A percentile compares a stretch with the other conserved stretches of the same genome.
Evolutionary conservation across 2,888 invertebrate species (phyloP).

Genomic region (Microctonus hyperodae): DNA sequence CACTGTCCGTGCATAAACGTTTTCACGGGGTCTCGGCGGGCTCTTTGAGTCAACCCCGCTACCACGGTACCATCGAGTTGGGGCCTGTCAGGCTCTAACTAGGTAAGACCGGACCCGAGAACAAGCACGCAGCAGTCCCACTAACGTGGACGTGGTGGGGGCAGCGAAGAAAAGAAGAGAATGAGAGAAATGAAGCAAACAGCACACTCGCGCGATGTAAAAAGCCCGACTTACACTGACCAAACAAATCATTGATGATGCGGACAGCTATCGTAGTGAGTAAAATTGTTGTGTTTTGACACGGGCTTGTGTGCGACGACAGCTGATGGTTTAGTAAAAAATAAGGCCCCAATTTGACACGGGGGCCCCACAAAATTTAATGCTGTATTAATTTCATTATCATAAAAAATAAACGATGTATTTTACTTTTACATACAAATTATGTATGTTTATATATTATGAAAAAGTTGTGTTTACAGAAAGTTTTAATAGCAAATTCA

Average conservation of each 20-base stretch:
- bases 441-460: too few relatives aligned
- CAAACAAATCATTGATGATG: conserved; percentile 22
- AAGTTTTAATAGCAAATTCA: neutral
- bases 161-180: conserved; percentile 20
- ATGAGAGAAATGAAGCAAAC: conserved; percentile 18
- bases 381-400: conserved; percentile 37
- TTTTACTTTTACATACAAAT: too few relatives aligned
- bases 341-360: conserved; percentile 33
- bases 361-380: conserved; percentile 33
- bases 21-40: conserved; percentile 57
- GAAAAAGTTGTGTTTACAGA: too few relatives aligned
- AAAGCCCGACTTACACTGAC: conserved; percentile 31
- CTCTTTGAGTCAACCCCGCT: conserved; percentile 54
- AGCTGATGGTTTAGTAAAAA: conserved; percentile 35
- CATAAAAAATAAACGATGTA: conserved; percentile 2
- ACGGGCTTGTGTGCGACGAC: conserved; percentile 48
- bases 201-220: conserved; percentile 19
- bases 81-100: conserved; percentile 61
- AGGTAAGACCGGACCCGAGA: conserved; percentile 50
- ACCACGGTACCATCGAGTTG: conserved; percentile 54
- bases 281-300: conserved; percentile 58
- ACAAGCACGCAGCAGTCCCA: neutral
- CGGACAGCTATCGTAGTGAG: neutral
- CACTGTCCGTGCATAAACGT: conserved; percentile 58
- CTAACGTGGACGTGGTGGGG: neutral